These are phyloP conservation scores for Drosophila greeni DNA, from an alignment of 2,888 invertebrate genomes.

Conservation along the genomic window DNA sequence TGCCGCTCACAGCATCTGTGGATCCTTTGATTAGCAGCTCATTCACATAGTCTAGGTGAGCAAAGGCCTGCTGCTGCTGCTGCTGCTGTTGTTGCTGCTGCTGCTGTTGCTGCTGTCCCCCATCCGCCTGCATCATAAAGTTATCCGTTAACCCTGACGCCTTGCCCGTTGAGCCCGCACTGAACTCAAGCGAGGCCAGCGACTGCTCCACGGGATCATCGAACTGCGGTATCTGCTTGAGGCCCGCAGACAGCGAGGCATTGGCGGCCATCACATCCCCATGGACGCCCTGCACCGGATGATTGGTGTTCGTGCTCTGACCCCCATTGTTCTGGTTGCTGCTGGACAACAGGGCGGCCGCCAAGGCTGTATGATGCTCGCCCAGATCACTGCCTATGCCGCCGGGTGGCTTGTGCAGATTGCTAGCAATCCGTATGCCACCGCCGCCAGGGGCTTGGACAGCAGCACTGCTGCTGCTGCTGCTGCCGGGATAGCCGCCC, in stretches of 20 bases:
- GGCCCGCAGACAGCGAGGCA: conserved; percentile 69
- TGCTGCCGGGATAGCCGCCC: conserved; percentile 37
- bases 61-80: conserved; percentile 76
- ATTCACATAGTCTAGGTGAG: conserved; percentile 78
- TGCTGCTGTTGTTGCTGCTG: conserved; percentile 76
- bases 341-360: conserved; percentile 57
- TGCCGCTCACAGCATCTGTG: conserved; percentile 72
- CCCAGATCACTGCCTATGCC: conserved; percentile 46
- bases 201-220: conserved; percentile 86
- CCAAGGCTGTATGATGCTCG: conserved; percentile 58
- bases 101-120: conserved; percentile 44
- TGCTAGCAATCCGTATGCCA: conserved; percentile 77
- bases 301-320: conserved; percentile 20
- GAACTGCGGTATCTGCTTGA: conserved; percentile 79
- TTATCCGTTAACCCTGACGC: conserved; percentile 67
- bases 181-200: conserved; percentile 85
- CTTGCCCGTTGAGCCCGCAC: conserved; percentile 78
- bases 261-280: conserved; percentile 47
- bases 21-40: conserved; percentile 74
- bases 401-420: conserved; percentile 72
- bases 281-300: conserved; percentile 25
- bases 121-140: conserved; percentile 69
- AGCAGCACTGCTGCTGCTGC: conserved; percentile 34
- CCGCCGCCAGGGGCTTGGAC: conserved; percentile 56
- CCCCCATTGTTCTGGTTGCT: conserved; percentile 33